A percentile compares a stretch with the other conserved stretches of the same genome.
Evolutionary conservation across 2,113 vertebrate species (phyloP).

Genomic region (Gallinago media): DNA sequence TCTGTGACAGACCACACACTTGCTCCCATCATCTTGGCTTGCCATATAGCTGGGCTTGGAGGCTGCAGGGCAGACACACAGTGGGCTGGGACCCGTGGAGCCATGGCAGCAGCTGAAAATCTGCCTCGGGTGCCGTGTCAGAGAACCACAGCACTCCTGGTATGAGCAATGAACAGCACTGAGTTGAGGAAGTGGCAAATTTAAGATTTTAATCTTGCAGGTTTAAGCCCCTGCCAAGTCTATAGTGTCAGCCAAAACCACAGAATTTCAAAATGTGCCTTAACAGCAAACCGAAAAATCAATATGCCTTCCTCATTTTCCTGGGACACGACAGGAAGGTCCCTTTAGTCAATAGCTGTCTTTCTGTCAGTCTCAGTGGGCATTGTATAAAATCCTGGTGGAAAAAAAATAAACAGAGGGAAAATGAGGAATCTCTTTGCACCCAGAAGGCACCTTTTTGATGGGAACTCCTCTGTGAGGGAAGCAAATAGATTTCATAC

Average conservation of each 20-base stretch:
- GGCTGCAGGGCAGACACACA: not conserved
- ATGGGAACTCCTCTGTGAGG: not conserved
- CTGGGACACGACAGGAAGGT: not conserved
- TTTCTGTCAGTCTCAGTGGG: not conserved
- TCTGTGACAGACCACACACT: not conserved
- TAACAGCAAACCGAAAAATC: slow-evolving; percentile 21
- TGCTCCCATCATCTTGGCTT: not conserved
- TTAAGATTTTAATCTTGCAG: slow-evolving; percentile 22
- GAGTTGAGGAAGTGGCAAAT: not conserved
- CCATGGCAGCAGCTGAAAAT: not conserved
- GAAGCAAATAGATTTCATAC: not conserved
- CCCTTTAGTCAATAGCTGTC: not conserved
- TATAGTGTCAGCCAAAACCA: slow-evolving; percentile 17
- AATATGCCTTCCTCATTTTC: slow-evolving; percentile 39
- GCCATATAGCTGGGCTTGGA: not conserved
- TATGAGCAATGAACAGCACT: not conserved
- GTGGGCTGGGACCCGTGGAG: accelerated
- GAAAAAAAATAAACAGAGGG: not conserved
- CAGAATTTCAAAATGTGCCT: slow-evolving; percentile 31
- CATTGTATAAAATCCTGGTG: not conserved
- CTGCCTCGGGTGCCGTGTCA: not conserved
- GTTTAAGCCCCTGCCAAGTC: not conserved
- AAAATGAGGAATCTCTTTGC: not conserved
- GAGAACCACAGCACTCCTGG: not conserved
- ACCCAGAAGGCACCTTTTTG: not conserved